Base-by-base conservation (phyloP, 1,140 invertebrate species). In the Lasioglossum albipes region DNA sequence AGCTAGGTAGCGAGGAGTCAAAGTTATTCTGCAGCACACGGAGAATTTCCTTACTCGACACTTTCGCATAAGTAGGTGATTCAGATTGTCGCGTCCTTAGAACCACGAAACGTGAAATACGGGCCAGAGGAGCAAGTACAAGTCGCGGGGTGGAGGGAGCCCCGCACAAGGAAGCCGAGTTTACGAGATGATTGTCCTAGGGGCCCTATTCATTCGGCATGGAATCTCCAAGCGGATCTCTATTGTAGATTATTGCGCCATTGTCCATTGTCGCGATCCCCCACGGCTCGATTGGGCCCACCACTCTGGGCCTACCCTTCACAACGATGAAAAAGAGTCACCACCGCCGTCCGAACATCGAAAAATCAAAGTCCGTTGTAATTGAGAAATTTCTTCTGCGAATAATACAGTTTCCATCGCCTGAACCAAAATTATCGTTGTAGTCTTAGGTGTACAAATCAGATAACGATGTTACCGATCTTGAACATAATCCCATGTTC, bases 131-230 rank as follows among this genome's bases (percentile, higher is more conserved):
- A 84, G 57, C 18, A n/a, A 6, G 57, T n/a, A 75, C 75, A 71
- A 65, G 54, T 61, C 64, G 57, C 65, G 65, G 52, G 45, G 64
- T 20, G 61, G 72, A 77, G 81, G 76, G 71, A 64, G 65, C 74
- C 64, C 81, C 79, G 79, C 71, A 77, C 76, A 89, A 89, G 84
- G 88, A 85, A 87, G 81, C 79, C 85, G 71, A 90, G 81, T 91
- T 91, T 91, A 91, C 85, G 90, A 87, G 90, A 91, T 88, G 85
- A 91, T 89, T 90, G 90, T 91, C 87, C 90, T 85, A 84, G 79
- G 61, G 82, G 74, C 75, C 84, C 89, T 89, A 90, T 90, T 90
- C 89, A 90, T 90, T 87, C 84, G 73, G 65, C 81, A 82, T 71
- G 84, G 75, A 89, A 90, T 89, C 89, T 89, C 84, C 87, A 78